Base-by-base conservation (phyloP, 2,113 vertebrate genomes). In the Noturus placidus region DNA sequence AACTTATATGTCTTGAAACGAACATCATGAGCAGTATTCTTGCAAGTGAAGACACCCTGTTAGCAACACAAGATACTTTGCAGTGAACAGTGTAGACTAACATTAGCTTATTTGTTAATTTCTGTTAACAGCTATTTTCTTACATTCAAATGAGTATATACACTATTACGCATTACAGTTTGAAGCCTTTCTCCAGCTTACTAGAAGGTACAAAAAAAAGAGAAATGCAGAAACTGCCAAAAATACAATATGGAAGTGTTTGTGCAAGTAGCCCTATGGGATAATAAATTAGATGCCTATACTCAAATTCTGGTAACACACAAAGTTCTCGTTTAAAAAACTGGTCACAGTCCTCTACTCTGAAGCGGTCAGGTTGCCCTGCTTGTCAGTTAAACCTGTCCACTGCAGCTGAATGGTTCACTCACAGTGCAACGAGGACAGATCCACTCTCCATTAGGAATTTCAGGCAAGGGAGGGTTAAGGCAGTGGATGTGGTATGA, bases 401-500 rank as follows among this genome's bases (percentile, higher is more conserved):
- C 30, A 81, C 22, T 83, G 27, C 15, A 38, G 20, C 33, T 63
- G 25, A 57, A 20, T 0, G 30, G 11, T 57, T 33, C 22, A 95
- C 97, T 97, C 92, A 99, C 98, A 35, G 97, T 99, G 94, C 98
- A 99, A 22, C 98, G 97, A 42, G 98, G 98, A 92, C 98, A 99
- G 89, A 99, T 96, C 98, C 98, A 99, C 87, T 99, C 98, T 70
- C 98, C 98, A 0, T 99, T 99, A 90, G 98, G 98, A 89, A 99
- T 99, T 93, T 99, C 98, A 0, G 98, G 98, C 35, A 99, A 94
- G 0, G 98, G 98, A 0, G 98, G 98, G 91, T 99, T 99, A 86
- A 99, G 94, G 92, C 98, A 99, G 94, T 99, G 98, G 92, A 99
- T 99, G 92, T 99, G 98, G 91, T 99, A 99, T 1, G 98, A 99